These are phyloP conservation scores for Lepidochrysops patricia DNA, from an alignment of 2,888 invertebrate genomes.

Conservation along the genomic window DNA sequence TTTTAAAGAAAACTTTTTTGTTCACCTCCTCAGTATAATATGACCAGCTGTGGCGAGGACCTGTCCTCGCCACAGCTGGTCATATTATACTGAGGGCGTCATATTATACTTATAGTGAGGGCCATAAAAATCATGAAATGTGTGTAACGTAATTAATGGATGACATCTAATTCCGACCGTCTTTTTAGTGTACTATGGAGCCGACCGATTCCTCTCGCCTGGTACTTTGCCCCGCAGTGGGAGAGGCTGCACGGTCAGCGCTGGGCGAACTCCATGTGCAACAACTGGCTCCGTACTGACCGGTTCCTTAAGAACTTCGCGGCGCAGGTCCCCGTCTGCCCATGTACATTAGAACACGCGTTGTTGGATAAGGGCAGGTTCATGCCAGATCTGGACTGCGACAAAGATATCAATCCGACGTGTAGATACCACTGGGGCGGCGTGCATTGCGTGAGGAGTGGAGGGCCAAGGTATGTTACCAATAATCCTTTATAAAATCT, in stretches of 20 bases:
- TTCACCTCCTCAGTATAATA: no score
- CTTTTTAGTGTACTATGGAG: constrained; percentile 85
- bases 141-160: no score
- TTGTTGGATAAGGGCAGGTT: constrained; percentile 93
- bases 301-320: constrained; percentile 89
- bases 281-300: constrained; percentile 92
- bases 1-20: no score
- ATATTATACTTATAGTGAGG: no score
- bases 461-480: constrained; percentile 86
- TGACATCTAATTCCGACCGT: neutral
- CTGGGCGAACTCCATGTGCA: constrained; percentile 90
- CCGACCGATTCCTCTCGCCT: constrained; percentile 90
- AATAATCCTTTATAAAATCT: neutral
- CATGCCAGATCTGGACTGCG: constrained; percentile 92
- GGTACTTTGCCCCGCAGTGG: constrained; percentile 96
- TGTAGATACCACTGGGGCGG: constrained; percentile 93
- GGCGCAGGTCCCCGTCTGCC: constrained; percentile 88
- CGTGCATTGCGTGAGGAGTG: constrained; percentile 93
- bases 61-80: no score
- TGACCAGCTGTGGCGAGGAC: no score
- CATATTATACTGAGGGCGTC: no score
- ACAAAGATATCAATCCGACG: constrained; percentile 90
- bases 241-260: constrained; percentile 82
- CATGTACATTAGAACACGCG: constrained; percentile 94
- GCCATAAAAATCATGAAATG: no score